phyloP scores from a whole-genome alignment of 2,888 invertebrate genomes.

The Pachliopta kotzebuea region DNA sequence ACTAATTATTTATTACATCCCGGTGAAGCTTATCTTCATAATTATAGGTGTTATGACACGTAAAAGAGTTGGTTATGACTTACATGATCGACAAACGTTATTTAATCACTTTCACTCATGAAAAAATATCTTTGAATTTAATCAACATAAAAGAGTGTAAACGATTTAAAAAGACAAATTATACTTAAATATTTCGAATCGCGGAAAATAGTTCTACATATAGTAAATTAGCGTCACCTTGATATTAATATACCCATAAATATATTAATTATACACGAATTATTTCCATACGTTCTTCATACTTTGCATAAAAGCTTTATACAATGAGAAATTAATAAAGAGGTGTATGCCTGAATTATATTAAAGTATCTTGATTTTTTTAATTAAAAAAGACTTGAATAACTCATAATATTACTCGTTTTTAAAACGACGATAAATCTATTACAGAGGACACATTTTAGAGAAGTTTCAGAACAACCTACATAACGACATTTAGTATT shows the following conservation, averaged over 20 bases:
- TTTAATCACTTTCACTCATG: slow-evolving; percentile 14
- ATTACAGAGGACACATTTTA: too few relatives aligned
- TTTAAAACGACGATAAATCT: too few relatives aligned
- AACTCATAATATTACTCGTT: not conserved
- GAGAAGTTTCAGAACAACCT: too few relatives aligned
- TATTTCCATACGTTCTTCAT: not conserved
- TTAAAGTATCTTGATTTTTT: not conserved
- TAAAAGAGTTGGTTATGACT: not conserved
- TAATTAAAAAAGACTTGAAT: not conserved
- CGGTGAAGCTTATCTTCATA: too few relatives aligned
- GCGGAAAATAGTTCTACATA: not conserved
- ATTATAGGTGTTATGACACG: too few relatives aligned
- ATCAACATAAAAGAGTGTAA: too few relatives aligned
- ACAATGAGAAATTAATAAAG: not conserved
- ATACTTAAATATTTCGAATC: not conserved
- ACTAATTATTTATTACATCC: not conserved
- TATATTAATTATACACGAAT: not conserved
- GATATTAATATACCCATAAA: too few relatives aligned
- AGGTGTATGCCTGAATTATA: not conserved
- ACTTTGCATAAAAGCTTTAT: not conserved
- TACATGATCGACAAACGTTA: not conserved
- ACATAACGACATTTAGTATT: too few relatives aligned
- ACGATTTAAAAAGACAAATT: too few relatives aligned
- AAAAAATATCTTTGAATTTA: too few relatives aligned
- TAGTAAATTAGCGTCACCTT: not conserved